phyloP scores from a whole-genome alignment of 2,797 vertebrate genomes.

The Lemur catta region DNA sequence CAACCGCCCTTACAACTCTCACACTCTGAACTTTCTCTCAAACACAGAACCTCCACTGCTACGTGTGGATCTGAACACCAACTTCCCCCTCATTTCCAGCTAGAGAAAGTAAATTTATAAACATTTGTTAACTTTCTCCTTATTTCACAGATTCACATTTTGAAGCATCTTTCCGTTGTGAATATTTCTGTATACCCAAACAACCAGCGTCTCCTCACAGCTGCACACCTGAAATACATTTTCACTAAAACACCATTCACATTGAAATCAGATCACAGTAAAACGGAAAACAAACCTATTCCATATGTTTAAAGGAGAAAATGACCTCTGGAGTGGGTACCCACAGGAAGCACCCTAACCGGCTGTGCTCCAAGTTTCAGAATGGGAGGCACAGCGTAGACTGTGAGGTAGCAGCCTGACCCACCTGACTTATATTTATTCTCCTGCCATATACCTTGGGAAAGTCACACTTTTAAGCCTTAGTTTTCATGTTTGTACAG shows the following conservation, averaged over 20 bases:
- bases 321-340: background rate
- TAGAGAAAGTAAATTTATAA: background rate
- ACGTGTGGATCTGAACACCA: background rate
- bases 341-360: background rate
- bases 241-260: conserved; percentile 27
- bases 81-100: background rate
- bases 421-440: background rate
- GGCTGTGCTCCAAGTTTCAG: background rate
- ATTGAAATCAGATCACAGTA: conserved; percentile 6
- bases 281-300: background rate
- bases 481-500: background rate
- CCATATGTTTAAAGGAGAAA: background rate
- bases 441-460: background rate
- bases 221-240: conserved; percentile 17
- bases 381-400: background rate
- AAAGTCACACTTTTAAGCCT: background rate
- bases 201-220: background rate
- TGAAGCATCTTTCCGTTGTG: background rate
- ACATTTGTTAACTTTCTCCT: background rate
- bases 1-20: background rate
- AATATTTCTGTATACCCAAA: background rate
- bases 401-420: background rate
- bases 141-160: background rate
- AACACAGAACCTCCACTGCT: background rate
- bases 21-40: background rate